These are phyloP conservation scores for Myotis planiceps DNA, from an alignment of 2,797 vertebrate genomes.

Conservation along the genomic window DNA sequence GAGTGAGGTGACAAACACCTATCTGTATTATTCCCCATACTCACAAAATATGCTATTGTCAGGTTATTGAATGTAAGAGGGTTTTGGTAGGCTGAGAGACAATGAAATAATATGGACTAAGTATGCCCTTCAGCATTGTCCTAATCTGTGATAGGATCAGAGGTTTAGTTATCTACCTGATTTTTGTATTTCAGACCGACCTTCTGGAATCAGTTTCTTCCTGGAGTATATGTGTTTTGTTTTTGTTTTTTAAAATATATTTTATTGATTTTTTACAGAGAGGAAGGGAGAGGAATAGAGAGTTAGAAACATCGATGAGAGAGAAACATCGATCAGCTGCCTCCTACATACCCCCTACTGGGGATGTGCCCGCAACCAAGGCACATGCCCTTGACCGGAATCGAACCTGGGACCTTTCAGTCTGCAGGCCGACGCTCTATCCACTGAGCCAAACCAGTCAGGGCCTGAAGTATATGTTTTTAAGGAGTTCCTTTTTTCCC, in stretches of 20 bases:
- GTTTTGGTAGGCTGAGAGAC: slow-evolving; percentile 2
- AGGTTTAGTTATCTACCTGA: not conserved
- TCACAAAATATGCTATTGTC: not conserved
- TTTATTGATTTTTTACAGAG: too few species aligned
- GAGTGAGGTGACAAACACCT: not conserved
- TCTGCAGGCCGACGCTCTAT: too few species aligned
- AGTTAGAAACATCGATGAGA: too few species aligned
- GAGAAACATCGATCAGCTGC: too few species aligned
- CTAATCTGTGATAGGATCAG: not conserved
- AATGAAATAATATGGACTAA: not conserved
- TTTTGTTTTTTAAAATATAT: too few species aligned
- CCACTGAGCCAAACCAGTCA: too few species aligned
- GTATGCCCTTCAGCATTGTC: not conserved
- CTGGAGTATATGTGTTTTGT: not conserved
- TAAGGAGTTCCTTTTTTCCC: not conserved
- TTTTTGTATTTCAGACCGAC: not conserved
- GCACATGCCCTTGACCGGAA: too few species aligned
- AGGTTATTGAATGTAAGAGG: not conserved
- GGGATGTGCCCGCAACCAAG: too few species aligned
- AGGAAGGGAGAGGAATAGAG: too few species aligned
- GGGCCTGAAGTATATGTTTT: not conserved
- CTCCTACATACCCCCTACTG: too few species aligned
- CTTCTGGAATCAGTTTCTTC: not conserved
- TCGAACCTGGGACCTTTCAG: too few species aligned
- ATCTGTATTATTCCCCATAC: not conserved